A percentile compares a stretch with the other conserved stretches of the same genome.
phyloP scores from a whole-genome alignment of 2,113 vertebrate species.

The Rhinoderma darwinii region DNA sequence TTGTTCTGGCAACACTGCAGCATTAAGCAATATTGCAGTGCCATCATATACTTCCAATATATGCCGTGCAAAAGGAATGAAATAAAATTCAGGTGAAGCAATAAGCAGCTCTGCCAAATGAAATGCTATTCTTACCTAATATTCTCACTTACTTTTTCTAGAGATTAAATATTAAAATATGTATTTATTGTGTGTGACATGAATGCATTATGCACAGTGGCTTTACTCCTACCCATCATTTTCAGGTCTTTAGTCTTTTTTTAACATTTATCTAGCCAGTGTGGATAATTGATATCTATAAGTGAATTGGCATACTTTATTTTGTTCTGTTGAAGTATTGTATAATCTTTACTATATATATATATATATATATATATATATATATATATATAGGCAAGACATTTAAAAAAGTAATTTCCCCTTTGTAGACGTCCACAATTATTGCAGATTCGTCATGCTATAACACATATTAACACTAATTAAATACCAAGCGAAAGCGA shows the following conservation, averaged over 20 bases:
- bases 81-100: conserved; percentile 30
- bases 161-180: conserved; percentile 20
- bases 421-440: too few relatives aligned
- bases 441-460: too few relatives aligned
- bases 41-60: conserved; percentile 26
- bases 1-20: conserved; percentile 40
- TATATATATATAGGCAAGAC: too few relatives aligned
- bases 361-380: too few relatives aligned
- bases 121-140: conserved; percentile 42
- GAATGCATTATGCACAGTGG: background rate
- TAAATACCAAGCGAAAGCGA: too few relatives aligned
- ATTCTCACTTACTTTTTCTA: background rate
- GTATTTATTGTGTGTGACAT: conserved; percentile 17
- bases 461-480: too few relatives aligned
- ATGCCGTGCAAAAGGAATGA: conserved; percentile 32
- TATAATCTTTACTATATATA: background rate
- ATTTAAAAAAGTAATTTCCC: too few relatives aligned
- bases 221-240: background rate
- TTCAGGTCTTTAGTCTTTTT: background rate
- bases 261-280: background rate
- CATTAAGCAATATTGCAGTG: conserved; percentile 39
- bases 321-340: background rate
- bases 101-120: conserved; percentile 14
- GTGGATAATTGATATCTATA: background rate
- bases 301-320: background rate